phyloP scores from a whole-genome alignment of 2,888 invertebrate genomes.

The Drosophila antonietae region DNA sequence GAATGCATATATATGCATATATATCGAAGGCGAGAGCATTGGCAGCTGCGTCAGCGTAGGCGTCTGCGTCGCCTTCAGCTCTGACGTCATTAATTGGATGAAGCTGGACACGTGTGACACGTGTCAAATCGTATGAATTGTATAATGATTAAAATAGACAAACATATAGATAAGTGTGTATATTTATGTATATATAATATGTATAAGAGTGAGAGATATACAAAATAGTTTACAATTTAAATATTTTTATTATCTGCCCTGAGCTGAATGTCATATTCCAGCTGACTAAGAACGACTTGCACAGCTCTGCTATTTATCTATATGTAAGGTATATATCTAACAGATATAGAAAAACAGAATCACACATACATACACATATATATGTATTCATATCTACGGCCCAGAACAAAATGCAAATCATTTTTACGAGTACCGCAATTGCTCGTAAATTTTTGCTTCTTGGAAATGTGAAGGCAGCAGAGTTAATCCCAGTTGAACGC shows the following conservation, averaged over 20 bases:
- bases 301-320: slow-evolving; percentile 10
- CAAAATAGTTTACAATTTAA: slow-evolving; percentile 9
- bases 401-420: slow-evolving; percentile 40
- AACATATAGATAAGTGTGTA: not conserved
- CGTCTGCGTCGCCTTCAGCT: not conserved
- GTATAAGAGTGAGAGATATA: slow-evolving; percentile 5
- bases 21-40: not conserved
- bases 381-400: not conserved
- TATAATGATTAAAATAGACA: slow-evolving; percentile 6
- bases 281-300: slow-evolving; percentile 34
- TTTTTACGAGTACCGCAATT: slow-evolving; percentile 47
- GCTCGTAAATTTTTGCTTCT: slow-evolving; percentile 30
- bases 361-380: slow-evolving; percentile 7
- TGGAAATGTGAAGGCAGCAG: slow-evolving; percentile 6
- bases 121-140: slow-evolving; percentile 17
- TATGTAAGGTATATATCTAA: slow-evolving; percentile 9
- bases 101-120: slow-evolving; percentile 4
- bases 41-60: not conserved
- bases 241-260: slow-evolving; percentile 16
- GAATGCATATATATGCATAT: not conserved
- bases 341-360: not conserved
- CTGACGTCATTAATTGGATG: not conserved
- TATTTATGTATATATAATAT: not conserved
- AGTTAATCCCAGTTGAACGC: slow-evolving; percentile 4
- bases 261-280: slow-evolving; percentile 13